phyloP scores from a whole-genome alignment of 2,888 invertebrate genomes.

The Pseudoips prasinana region DNA sequence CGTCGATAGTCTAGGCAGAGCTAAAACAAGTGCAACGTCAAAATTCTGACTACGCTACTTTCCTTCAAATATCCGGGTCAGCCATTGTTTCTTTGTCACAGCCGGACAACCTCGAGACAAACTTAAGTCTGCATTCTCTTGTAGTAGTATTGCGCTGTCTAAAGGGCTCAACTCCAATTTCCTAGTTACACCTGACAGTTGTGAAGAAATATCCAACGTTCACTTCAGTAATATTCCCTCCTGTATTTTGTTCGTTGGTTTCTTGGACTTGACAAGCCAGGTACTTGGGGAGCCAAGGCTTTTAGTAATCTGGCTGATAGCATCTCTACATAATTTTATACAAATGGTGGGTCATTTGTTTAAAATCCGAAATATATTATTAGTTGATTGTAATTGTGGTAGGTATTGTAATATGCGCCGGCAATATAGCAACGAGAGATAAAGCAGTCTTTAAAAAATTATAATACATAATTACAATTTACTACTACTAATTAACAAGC shows the following conservation, averaged over 20 bases:
- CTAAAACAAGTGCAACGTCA: slow-evolving; percentile 35
- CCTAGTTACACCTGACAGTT: slow-evolving; percentile 33
- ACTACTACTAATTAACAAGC: too few species aligned
- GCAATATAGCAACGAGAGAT: too few species aligned
- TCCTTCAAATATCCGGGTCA: slow-evolving; percentile 69
- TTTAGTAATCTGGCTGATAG: slow-evolving; percentile 52
- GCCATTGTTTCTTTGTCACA: slow-evolving; percentile 70
- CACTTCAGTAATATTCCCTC: slow-evolving; percentile 44
- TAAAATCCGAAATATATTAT: too few species aligned
- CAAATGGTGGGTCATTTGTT: too few species aligned
- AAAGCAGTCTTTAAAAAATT: too few species aligned
- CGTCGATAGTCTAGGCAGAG: slow-evolving; percentile 3
- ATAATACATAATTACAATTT: too few species aligned
- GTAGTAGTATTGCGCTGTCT: slow-evolving; percentile 32
- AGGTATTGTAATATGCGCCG: too few species aligned
- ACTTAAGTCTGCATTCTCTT: slow-evolving; percentile 48
- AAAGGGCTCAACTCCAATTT: slow-evolving; percentile 22
- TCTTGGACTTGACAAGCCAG: slow-evolving; percentile 31
- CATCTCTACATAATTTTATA: slow-evolving; percentile 20
- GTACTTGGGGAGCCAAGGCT: slow-evolving; percentile 36
- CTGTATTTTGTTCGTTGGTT: slow-evolving; percentile 52
- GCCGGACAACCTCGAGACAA: slow-evolving; percentile 56
- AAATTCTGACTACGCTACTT: slow-evolving; percentile 58
- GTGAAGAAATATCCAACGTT: slow-evolving; percentile 55
- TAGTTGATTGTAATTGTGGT: too few species aligned